These are phyloP conservation scores for Mus spretus DNA, from an alignment of 2,797 vertebrate species.

Conservation along the genomic window DNA sequence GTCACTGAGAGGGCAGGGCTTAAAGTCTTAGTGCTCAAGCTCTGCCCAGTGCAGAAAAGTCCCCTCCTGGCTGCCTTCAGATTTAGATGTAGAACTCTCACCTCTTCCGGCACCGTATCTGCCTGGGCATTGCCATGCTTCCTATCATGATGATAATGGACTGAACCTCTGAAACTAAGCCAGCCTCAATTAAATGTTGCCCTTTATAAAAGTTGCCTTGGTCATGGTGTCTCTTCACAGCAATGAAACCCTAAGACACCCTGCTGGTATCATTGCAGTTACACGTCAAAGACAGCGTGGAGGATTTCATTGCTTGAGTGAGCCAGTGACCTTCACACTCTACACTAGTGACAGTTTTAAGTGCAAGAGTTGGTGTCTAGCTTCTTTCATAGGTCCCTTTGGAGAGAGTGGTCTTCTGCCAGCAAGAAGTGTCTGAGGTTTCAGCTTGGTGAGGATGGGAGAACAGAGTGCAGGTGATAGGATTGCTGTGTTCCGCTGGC, in stretches of 20 bases:
- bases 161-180: neutral
- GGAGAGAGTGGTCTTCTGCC: slow-evolving; percentile 33
- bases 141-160: neutral
- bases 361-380: neutral
- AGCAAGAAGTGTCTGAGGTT: slow-evolving; percentile 31
- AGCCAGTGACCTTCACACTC: slow-evolving; percentile 1
- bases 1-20: neutral
- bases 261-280: neutral
- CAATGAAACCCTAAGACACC: neutral
- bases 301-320: neutral
- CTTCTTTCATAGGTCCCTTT: slow-evolving; percentile 49
- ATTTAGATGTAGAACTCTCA: neutral
- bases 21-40: neutral
- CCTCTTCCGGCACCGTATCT: neutral
- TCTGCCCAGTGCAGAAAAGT: neutral
- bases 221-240: neutral
- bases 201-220: neutral
- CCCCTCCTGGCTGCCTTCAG: neutral
- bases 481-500: neutral
- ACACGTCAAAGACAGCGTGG: accelerated
- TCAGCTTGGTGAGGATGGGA: neutral
- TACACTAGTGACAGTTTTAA: neutral
- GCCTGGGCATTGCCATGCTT: neutral
- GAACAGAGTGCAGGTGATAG: neutral
- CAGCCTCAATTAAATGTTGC: neutral